Base-by-base conservation (phyloP, 2,888 invertebrate species). In the Osmoderma eremita region DNA sequence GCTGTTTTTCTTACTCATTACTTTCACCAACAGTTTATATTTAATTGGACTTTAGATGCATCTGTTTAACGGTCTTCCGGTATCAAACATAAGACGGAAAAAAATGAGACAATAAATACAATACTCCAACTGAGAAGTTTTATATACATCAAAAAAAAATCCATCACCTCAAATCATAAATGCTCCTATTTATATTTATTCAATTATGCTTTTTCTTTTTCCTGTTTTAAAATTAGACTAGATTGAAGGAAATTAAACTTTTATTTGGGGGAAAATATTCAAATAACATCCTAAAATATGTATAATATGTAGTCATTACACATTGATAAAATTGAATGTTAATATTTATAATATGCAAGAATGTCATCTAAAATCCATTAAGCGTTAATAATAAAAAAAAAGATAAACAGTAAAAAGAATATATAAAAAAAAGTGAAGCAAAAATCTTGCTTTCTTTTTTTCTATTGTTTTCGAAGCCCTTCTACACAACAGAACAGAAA, bases 141-240 rank as follows among this genome's bases (percentile, higher is more conserved):
- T 73, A 69, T 67, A 61, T 42, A 54, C 41, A 64, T 30, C 65
- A 51, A 64, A 64, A 70, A 71, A 72, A 74, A 74, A 74, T 76
- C 78, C 77, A 78, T 77, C 78, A 78, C 78, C 78, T 77, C 68
- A 72, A 72, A 70, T 58, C 39, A 54, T 38, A 17, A 18, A 54
- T 54, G 30, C 30, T 30, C 30, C 10, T 30, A 30, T 8, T 30
- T 30, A 30, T 30, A 10, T 30, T 30, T 6, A 30, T 42, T 48
- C 22, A 45, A 51, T 51, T 51, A 51, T 51, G 30, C 15, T 30
- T 17, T 45, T 45, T 45, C 15, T 18, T 45, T 17, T 45, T 53
- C 15, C 42, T 56, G 24, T 39, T 51, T 36, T 61, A 63, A 68
- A 68, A 68, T 68, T 66, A 68, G 68, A 66, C 65, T 66, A 68